phyloP scores from a whole-genome alignment of 2,113 vertebrate species.

The Alethe diademata region DNA sequence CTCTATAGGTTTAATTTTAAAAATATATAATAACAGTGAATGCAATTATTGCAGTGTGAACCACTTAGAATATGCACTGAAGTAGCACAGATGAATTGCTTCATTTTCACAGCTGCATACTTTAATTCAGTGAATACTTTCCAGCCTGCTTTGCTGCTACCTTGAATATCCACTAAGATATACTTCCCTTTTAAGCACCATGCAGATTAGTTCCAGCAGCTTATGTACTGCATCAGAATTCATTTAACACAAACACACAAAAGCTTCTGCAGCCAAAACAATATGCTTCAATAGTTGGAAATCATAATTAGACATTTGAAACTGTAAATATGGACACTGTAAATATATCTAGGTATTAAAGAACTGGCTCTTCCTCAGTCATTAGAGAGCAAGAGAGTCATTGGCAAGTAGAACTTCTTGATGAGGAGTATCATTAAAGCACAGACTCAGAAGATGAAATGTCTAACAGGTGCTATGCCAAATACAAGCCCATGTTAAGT shows the following conservation, averaged over 20 bases:
- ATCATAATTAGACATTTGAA: background rate
- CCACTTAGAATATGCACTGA: background rate
- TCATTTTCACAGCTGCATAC: background rate
- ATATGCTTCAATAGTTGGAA: background rate
- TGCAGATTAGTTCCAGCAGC: background rate
- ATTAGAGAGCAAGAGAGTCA: background rate
- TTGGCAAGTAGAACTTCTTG: background rate
- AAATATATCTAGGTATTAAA: background rate
- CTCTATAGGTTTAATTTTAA: background rate
- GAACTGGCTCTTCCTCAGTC: background rate
- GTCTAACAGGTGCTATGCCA: background rate
- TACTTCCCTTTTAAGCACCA: background rate
- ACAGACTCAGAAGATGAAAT: background rate
- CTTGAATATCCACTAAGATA: background rate
- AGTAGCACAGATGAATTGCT: background rate
- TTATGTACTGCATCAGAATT: background rate
- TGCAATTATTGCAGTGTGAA: background rate
- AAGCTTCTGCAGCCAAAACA: slow-evolving; percentile 4
- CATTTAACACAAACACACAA: background rate
- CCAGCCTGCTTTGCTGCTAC: background rate
- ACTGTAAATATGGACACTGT: background rate
- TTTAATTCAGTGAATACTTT: background rate
- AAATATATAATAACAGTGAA: background rate
- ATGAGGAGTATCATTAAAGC: background rate
- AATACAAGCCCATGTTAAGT: background rate